Conservation (phyloP, 2,888 invertebrate species). For the Herminia tarsipennalis region DNA sequence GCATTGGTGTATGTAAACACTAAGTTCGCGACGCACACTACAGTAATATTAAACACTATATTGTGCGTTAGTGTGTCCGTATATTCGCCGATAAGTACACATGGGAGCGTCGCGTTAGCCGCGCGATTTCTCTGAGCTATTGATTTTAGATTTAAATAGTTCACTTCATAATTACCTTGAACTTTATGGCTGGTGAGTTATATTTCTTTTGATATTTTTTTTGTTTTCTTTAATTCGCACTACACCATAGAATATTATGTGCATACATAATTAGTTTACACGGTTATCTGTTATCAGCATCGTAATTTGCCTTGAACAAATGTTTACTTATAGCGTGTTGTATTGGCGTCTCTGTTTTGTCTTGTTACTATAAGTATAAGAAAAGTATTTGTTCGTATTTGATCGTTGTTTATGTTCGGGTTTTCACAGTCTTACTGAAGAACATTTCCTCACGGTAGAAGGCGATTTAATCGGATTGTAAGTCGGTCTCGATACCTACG, state of each 20-base stretch:
- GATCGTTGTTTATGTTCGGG: conserved; percentile 37
- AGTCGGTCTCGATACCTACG: conserved; percentile 46
- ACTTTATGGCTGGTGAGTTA: conserved; percentile 80
- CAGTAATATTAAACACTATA: conserved; percentile 39
- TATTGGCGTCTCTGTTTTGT: conserved; percentile 33
- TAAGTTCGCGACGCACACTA: conserved; percentile 53
- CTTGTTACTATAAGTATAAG: conserved; percentile 29
- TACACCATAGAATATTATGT: conserved; percentile 24
- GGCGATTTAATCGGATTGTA: conserved; percentile 40
- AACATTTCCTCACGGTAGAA: conserved; percentile 37
- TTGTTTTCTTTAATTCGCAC: conserved; percentile 34
- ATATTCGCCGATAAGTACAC: conserved; percentile 70
- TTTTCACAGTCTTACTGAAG: conserved; percentile 25
- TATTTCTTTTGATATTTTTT: conserved; percentile 19
- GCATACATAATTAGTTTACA: conserved; percentile 42
- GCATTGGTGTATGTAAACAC: conserved; percentile 73
- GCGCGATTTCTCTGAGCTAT: conserved; percentile 77
- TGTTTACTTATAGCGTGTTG: conserved; percentile 46
- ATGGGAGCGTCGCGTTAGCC: conserved; percentile 65
- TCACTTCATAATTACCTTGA: conserved; percentile 66
- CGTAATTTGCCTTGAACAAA: conserved; percentile 52
- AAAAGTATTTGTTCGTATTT: conserved; percentile 25
- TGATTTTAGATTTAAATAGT: conserved; percentile 74
- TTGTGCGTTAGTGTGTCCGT: conserved; percentile 54
- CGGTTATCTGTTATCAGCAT: conserved; percentile 48